These are phyloP conservation scores for Microcebus griseorufus DNA, from an alignment of 2,113 vertebrate species.

Conservation along the genomic window DNA sequence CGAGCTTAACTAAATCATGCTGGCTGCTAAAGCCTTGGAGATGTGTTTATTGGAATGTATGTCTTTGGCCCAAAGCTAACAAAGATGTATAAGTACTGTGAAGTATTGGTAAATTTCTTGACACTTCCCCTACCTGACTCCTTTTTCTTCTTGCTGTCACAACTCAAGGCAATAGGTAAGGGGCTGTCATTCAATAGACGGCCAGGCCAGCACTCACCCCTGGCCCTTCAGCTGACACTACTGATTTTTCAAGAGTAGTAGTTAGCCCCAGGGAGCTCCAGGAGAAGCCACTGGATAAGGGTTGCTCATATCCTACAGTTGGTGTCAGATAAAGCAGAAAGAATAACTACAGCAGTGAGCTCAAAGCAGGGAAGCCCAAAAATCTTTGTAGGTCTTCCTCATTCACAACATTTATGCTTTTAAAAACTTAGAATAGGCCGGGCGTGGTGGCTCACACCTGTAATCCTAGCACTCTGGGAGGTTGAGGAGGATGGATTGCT, in stretches of 20 bases:
- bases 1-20: constrained; percentile 3
- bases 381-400: not conserved
- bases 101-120: constrained; percentile 1
- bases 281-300: not conserved
- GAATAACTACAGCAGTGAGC: not conserved
- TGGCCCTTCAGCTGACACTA: not conserved
- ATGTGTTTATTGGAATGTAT: constrained; percentile 26
- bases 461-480: no score
- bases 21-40: not conserved
- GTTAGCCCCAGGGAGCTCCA: not conserved
- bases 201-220: not conserved
- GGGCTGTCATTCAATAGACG: not conserved
- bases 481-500: no score
- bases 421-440: not conserved
- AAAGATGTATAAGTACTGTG: constrained; percentile 14
- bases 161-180: not conserved
- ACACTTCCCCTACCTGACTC: not conserved
- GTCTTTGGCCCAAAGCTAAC: constrained; percentile 29
- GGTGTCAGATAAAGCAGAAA: not conserved
- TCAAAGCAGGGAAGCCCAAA: not conserved
- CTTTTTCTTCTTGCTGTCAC: not conserved
- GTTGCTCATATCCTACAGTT: not conserved
- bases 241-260: not conserved
- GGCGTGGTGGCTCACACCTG: no score
- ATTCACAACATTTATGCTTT: not conserved